Percentiles rank a stretch among this genome's conserved stretches.
phyloP scores from a whole-genome alignment of 37 sponge, comb jelly and placozoan species.

The Bolinopsis microptera region DNA sequence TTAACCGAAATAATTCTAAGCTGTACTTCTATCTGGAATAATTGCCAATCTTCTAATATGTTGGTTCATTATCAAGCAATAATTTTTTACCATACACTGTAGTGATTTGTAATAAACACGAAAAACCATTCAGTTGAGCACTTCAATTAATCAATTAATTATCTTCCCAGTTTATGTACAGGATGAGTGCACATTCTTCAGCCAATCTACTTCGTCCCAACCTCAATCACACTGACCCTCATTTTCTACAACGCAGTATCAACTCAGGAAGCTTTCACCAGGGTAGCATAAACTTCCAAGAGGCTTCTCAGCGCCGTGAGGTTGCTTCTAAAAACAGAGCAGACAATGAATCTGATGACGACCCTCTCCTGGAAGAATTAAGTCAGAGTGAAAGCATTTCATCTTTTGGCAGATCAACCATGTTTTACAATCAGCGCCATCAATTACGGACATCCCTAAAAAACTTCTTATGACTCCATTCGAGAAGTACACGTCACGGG shows the following conservation, averaged over 20 bases:
- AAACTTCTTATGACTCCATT: constrained; percentile 44
- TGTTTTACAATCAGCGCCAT: constrained; percentile 32
- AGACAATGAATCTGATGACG: background rate
- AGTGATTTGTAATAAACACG: too few species aligned
- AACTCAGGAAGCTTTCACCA: background rate
- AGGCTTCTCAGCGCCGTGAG: background rate
- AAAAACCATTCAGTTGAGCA: too few species aligned
- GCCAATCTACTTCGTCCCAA: background rate
- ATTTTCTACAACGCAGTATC: background rate
- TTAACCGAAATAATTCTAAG: too few species aligned
- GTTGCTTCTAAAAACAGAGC: background rate
- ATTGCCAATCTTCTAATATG: too few species aligned
- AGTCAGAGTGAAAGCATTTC: background rate
- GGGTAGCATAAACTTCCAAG: background rate
- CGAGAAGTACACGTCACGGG: constrained; percentile 1
- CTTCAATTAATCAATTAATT: too few species aligned
- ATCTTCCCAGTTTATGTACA: too few species aligned
- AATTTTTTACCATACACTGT: too few species aligned
- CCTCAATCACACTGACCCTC: background rate
- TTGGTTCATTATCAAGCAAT: too few species aligned
- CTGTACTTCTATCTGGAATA: too few species aligned
- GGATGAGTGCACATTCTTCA: background rate
- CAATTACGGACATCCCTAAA: background rate
- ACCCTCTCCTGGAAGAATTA: background rate
- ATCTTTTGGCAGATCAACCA: background rate